Evolutionary conservation across 2,113 vertebrate genomes (phyloP).

Genomic region (Glaucidium brasilianum): DNA sequence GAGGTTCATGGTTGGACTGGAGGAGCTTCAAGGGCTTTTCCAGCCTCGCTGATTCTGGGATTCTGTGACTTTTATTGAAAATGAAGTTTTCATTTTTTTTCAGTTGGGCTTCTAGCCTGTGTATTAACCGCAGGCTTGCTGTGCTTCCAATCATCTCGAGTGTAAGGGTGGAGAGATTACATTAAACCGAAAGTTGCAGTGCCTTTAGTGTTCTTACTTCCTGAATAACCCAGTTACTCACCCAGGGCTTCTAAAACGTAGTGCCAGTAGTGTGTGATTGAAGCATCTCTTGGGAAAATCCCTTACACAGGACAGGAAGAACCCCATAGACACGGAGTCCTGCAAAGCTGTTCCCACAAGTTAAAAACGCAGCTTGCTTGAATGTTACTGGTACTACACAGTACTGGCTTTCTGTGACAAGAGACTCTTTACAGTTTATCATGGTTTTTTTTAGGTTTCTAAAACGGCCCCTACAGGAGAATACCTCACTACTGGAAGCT

Average conservation of each 20-base stretch:
- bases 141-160: not conserved
- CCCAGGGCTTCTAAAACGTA: not conserved
- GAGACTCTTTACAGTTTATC: fast-evolving
- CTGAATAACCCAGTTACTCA: not conserved
- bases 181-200: not conserved
- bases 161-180: fast-evolving
- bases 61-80: not conserved
- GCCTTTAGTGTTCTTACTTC: not conserved
- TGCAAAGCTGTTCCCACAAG: not conserved
- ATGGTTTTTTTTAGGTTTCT: conserved; percentile 80
- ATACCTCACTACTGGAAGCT: conserved; percentile 96
- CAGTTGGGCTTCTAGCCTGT: not conserved
- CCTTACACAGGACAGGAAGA: not conserved
- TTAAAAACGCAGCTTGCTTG: not conserved
- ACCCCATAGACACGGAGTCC: fast-evolving
- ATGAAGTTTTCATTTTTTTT: not conserved
- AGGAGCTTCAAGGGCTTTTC: too few relatives aligned
- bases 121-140: not conserved
- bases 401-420: not conserved
- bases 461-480: conserved; percentile 98
- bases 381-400: not conserved
- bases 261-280: not conserved
- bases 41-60: too few relatives aligned
- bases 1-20: too few relatives aligned
- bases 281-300: not conserved